Evolutionary conservation across 2,797 vertebrate genomes (phyloP).

Genomic region (Poecilia gillii): DNA sequence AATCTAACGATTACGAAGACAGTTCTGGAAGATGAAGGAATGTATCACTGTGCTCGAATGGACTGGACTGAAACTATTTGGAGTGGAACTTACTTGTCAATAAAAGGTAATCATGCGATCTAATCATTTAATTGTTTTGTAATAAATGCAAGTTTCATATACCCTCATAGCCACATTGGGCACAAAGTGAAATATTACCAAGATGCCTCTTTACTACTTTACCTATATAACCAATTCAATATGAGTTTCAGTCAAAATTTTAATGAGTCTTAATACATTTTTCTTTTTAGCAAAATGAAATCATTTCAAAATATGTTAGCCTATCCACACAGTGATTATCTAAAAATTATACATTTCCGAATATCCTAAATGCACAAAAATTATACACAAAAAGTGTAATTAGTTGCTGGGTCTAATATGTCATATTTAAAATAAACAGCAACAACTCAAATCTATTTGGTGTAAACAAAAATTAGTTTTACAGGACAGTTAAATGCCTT

Average conservation of each 20-base stretch:
- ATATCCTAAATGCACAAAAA: background rate
- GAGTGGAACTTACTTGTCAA: conserved; percentile 2
- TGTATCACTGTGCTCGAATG: conserved; percentile 13
- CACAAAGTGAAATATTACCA: background rate
- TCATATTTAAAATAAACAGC: background rate
- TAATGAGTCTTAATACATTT: background rate
- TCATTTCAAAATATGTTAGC: background rate
- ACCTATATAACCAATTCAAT: background rate
- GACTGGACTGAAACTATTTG: background rate
- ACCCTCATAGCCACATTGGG: background rate
- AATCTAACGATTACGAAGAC: conserved; percentile 20
- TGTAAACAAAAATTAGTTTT: background rate
- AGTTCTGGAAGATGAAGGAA: conserved; percentile 23
- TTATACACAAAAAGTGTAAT: background rate
- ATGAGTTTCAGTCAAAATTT: background rate
- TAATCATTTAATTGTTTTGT: background rate
- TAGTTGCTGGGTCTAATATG: background rate
- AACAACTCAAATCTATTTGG: background rate
- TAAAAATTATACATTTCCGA: background rate
- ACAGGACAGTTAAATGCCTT: too few species aligned
- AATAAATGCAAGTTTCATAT: background rate
- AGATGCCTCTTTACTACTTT: too few species aligned
- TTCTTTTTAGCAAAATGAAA: background rate
- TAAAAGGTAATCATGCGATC: conserved; percentile 13
- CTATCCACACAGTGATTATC: too few species aligned